These are phyloP conservation scores for Pollenia griseotomentosa DNA, from an alignment of 2,888 invertebrate genomes.

Conservation along the genomic window DNA sequence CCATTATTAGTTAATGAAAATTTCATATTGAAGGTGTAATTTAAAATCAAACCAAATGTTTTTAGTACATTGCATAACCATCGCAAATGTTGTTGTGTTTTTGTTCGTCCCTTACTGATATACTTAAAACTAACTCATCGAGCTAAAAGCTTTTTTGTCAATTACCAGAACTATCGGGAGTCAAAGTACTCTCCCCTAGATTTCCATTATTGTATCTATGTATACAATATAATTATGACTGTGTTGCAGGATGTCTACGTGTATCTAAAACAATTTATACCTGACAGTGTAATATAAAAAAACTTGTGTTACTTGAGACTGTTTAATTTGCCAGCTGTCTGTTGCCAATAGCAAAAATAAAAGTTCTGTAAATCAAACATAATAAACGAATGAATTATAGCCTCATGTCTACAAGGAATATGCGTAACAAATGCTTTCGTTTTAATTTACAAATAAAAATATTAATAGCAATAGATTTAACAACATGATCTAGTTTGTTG, in stretches of 20 bases:
- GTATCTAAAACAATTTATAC: conserved; percentile 9
- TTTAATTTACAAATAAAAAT: conserved; percentile 11
- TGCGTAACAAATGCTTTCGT: background rate
- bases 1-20: too few relatives aligned
- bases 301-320: conserved; percentile 1
- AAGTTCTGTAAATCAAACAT: background rate
- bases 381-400: background rate
- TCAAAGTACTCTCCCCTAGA: too few relatives aligned
- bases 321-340: background rate
- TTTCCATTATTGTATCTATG: too few relatives aligned
- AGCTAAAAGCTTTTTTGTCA: too few relatives aligned
- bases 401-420: background rate
- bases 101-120: too few relatives aligned
- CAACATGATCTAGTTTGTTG: background rate
- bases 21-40: too few relatives aligned
- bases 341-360: background rate
- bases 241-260: background rate
- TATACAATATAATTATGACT: conserved; percentile 2
- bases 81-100: too few relatives aligned
- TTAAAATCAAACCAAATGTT: too few relatives aligned
- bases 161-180: too few relatives aligned
- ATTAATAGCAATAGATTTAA: background rate
- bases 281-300: conserved; percentile 11
- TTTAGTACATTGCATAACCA: too few relatives aligned
- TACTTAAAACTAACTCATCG: too few relatives aligned